These are phyloP conservation scores for Andrena cerasifolii DNA, from an alignment of 1,140 invertebrate species.

Conservation along the genomic window DNA sequence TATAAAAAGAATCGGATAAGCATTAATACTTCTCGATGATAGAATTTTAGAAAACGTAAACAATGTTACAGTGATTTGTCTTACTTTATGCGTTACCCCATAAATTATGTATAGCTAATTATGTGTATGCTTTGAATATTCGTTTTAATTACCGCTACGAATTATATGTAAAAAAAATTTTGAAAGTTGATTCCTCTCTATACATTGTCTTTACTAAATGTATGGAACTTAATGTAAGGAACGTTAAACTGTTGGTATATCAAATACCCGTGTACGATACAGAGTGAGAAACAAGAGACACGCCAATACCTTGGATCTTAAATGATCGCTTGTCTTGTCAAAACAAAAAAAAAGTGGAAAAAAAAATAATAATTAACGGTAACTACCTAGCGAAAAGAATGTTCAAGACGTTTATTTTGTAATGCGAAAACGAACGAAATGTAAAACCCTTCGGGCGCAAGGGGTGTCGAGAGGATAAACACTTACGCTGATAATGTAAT, in stretches of 20 bases:
- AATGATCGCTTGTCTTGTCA: conserved; percentile 46
- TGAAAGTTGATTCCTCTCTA: conserved; percentile 54
- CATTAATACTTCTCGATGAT: conserved; percentile 51
- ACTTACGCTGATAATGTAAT: conserved; percentile 1
- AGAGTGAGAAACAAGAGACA: conserved; percentile 62
- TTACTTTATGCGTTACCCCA: conserved; percentile 53
- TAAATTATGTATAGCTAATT: conserved; percentile 55
- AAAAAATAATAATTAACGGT: background rate
- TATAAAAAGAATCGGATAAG: conserved; percentile 39
- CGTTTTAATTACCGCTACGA: conserved; percentile 49
- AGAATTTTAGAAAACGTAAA: conserved; percentile 49
- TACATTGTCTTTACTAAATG: conserved; percentile 56
- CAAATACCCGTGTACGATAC: conserved; percentile 52
- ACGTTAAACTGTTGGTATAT: conserved; percentile 43
- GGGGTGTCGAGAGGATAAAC: background rate
- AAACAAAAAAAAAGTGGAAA: no score
- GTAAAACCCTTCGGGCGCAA: conserved; percentile 7
- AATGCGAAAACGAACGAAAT: background rate
- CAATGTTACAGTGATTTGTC: conserved; percentile 47
- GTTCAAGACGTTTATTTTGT: conserved; percentile 25
- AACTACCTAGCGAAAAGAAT: background rate
- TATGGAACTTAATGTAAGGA: conserved; percentile 52
- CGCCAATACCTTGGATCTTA: conserved; percentile 77
- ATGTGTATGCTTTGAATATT: conserved; percentile 55
- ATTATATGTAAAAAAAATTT: conserved; percentile 56